A percentile compares a stretch with the other conserved stretches of the same genome.
phyloP scores from a whole-genome alignment of 2,113 vertebrate species.

The Noturus placidus region DNA sequence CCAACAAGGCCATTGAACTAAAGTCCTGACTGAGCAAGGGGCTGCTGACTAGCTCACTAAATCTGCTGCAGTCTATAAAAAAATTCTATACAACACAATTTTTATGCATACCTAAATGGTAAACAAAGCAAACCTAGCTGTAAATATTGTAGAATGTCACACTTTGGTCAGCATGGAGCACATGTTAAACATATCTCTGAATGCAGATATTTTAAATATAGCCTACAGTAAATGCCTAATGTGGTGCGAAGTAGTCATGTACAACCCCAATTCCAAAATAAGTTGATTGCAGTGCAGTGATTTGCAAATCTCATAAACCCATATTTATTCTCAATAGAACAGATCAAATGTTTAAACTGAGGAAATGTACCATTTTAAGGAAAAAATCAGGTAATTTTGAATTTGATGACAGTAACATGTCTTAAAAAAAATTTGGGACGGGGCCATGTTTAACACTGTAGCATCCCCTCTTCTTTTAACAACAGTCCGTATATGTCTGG shows the following conservation, averaged over 20 bases:
- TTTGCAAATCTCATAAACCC: too few relatives aligned
- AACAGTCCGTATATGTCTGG: too few relatives aligned
- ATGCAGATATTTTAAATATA: neutral
- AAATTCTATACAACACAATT: neutral
- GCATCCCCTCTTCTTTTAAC: too few relatives aligned
- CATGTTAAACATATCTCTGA: neutral
- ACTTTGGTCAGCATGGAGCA: neutral
- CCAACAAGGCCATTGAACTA: constrained; percentile 23
- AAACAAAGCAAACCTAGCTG: neutral
- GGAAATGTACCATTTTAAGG: too few relatives aligned
- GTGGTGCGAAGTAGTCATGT: neutral
- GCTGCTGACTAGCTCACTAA: constrained; percentile 35
- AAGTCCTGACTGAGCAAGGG: constrained; percentile 22
- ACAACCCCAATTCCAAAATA: too few relatives aligned
- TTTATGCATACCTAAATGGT: constrained; percentile 19
- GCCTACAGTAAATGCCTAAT: neutral
- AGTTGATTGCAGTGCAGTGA: too few relatives aligned
- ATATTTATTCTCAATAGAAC: too few relatives aligned
- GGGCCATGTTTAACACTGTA: too few relatives aligned
- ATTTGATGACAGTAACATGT: too few relatives aligned
- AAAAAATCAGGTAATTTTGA: too few relatives aligned
- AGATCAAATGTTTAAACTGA: too few relatives aligned
- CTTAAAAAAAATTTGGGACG: too few relatives aligned
- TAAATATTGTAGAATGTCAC: constrained; percentile 10
- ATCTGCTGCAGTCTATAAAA: constrained; percentile 27